Evolutionary conservation across 2,797 vertebrate genomes (phyloP), one percentile per base, ranked within the genome.

Genomic region (Lepilemur septentrionalis): DNA sequence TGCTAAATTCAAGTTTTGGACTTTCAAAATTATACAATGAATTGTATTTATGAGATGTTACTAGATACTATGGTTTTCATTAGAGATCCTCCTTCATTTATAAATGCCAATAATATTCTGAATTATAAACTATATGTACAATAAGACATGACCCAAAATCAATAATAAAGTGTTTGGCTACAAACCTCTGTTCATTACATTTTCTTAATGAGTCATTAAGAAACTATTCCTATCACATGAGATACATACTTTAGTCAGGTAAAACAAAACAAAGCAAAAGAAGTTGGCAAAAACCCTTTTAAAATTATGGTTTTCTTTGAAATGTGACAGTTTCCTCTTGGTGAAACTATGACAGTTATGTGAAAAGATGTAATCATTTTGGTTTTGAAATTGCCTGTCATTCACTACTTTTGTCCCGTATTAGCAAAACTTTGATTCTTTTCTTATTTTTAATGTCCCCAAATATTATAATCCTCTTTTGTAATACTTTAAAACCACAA

Each of bases 221-320:
- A 89, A 91, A 61, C 15, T 91, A 7, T 81, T 95, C 30, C 75
- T 92, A 93, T 52, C 57, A 83, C 61, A 78, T 32, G 69, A 97
- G 43, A 59, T 96, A 96, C 96, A 98, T 93, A 94, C 32, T 96
- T 96, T 91, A 87, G 72, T 92, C 92, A 96, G 75, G 25, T 94
- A 59, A 97, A 96, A 97, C 96, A 90, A 97, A 97, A 97, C 50
- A 95, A 96, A 95, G 90, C 86, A 57, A 79, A 95, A 67, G n/a
- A 84, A 95, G 61, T 79, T 96, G 95, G 79, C 76, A 97, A 83
- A 80, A 93, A 91, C 35, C 69, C 35, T 91, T 97, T 93, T 79
- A 94, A 97, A 97, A 97, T 97, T 93, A 97, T 48, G 59, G 86
- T 46, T 50, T 94, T 97, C 88, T 96, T 23, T 87, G 76, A 91